phyloP scores from a whole-genome alignment of 2,113 vertebrate genomes.

The Eptesicus fuscus region DNA sequence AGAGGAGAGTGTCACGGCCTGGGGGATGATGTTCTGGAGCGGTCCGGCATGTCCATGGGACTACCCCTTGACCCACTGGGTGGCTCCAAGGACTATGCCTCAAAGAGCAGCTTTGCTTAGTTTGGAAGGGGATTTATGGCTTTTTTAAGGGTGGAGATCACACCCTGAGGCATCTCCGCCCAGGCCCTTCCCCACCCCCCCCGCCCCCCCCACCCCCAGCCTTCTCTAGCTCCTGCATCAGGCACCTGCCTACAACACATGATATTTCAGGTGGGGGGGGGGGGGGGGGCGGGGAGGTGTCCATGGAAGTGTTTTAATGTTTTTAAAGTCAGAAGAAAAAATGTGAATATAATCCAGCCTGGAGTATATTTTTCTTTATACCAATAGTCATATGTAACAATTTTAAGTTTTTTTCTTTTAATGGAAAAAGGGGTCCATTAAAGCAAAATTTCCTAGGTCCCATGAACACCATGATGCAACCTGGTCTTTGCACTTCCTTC shows the following conservation, averaged over 20 bases:
- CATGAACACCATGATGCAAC: neutral
- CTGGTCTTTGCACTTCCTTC: neutral
- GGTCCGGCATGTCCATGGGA: neutral
- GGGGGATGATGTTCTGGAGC: neutral
- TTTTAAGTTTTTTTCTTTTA: neutral
- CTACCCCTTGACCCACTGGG: neutral
- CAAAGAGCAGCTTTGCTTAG: neutral
- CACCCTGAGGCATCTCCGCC: neutral
- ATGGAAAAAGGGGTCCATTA: neutral
- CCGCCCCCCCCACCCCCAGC: too few relatives aligned
- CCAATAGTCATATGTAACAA: neutral
- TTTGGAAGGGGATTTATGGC: neutral
- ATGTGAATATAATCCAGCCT: neutral
- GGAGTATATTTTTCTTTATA: neutral
- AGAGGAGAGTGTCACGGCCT: neutral
- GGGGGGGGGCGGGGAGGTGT: too few relatives aligned
- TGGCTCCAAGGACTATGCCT: neutral
- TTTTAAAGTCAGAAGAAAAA: slow-evolving; percentile 5
- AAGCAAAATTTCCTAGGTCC: neutral
- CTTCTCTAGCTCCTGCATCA: accelerated
- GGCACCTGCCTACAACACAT: neutral
- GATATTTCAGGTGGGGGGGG: neutral
- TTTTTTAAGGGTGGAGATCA: neutral
- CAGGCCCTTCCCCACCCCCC: neutral
- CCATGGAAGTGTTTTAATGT: neutral